phyloP scores from a whole-genome alignment of 2,888 invertebrate species.

The Caenorhabditis doughertyi region DNA sequence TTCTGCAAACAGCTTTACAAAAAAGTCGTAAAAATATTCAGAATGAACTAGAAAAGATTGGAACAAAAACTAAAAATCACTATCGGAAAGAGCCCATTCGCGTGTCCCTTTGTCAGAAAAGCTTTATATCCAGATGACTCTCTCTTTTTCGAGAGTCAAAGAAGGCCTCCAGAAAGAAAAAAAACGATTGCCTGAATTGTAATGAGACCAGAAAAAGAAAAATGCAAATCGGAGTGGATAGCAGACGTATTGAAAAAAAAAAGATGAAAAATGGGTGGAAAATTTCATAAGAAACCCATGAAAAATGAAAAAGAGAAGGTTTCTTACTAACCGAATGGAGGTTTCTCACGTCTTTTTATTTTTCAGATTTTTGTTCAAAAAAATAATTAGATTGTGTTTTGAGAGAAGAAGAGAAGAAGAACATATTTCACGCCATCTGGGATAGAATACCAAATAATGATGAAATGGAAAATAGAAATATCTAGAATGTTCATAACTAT shows the following conservation, averaged over 20 bases:
- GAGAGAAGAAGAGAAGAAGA: neutral
- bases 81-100: constrained; percentile 42
- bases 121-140: constrained; percentile 22
- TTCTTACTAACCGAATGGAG: neutral
- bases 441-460: neutral
- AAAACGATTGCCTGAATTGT: constrained; percentile 55
- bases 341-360: constrained; percentile 1
- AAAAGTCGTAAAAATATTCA: neutral
- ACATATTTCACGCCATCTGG: neutral
- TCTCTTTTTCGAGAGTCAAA: neutral
- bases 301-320: neutral
- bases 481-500: neutral
- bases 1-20: neutral
- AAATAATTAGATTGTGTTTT: constrained; percentile 40
- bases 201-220: constrained; percentile 39
- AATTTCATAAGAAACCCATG: neutral
- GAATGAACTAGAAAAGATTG: neutral
- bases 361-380: constrained; percentile 6
- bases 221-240: constrained; percentile 38
- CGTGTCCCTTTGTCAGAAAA: constrained; percentile 36
- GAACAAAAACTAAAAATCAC: constrained; percentile 34
- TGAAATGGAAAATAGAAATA: constrained; percentile 12
- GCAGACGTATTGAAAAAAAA: constrained; percentile 11
- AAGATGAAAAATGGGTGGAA: constrained; percentile 21
- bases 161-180: constrained; percentile 3